phyloP scores from a whole-genome alignment of 2,113 vertebrate species.

The Mionectes macconnelli region DNA sequence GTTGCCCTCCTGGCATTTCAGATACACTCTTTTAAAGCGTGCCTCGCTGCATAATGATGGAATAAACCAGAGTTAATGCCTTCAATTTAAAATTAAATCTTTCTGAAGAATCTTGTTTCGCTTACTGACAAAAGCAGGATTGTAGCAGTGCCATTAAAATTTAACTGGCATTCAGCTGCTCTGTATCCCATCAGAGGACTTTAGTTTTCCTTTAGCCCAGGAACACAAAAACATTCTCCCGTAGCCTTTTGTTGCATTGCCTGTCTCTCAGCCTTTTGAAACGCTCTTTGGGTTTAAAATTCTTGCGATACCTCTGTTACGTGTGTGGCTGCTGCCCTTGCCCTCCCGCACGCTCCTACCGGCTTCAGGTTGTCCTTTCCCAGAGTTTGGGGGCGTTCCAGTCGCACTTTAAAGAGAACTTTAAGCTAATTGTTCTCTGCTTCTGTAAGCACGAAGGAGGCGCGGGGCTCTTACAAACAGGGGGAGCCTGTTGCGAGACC shows the following conservation, averaged over 20 bases:
- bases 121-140: not conserved
- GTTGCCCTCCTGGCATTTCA: not conserved
- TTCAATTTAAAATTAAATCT: not conserved
- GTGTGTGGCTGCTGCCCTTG: not conserved
- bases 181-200: not conserved
- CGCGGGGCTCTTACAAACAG: not conserved
- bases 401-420: not conserved
- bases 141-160: not conserved
- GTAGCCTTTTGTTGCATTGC: not conserved
- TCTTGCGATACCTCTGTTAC: not conserved
- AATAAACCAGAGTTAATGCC: not conserved
- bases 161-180: not conserved
- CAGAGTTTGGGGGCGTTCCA: not conserved
- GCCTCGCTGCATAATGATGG: not conserved
- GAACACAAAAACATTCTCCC: not conserved
- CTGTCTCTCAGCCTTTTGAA: not conserved
- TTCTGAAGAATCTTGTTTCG: not conserved
- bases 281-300: not conserved
- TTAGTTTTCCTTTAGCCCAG: not conserved
- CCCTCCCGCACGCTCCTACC: not conserved
- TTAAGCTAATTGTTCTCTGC: not conserved
- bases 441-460: not conserved
- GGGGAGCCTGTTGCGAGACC: not conserved
- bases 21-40: not conserved
- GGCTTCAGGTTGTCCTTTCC: not conserved